phyloP scores from a whole-genome alignment of 2,113 vertebrate genomes.

The Phylloscopus whistleri region DNA sequence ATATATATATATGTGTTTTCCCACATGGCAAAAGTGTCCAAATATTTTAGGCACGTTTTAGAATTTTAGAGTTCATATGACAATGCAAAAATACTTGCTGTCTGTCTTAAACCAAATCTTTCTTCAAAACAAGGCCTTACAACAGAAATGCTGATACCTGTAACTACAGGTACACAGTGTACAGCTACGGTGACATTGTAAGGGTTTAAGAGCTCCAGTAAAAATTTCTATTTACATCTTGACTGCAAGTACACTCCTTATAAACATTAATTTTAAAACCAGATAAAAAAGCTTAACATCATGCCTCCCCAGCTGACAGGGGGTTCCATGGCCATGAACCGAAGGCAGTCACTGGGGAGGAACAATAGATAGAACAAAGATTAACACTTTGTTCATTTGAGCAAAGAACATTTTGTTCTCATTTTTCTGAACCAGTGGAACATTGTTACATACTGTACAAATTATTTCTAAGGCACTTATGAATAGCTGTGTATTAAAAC shows the following conservation, averaged over 20 bases:
- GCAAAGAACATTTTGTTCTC: conserved; percentile 13
- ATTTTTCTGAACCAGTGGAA: not conserved
- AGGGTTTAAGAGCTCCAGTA: conserved; percentile 48
- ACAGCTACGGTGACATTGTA: not conserved
- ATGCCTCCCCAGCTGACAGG: conserved; percentile 22
- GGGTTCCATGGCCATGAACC: not conserved
- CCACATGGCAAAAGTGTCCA: not conserved
- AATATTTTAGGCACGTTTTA: conserved; percentile 36
- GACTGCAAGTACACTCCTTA: conserved; percentile 16
- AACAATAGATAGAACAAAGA: conserved; percentile 3
- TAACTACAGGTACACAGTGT: not conserved
- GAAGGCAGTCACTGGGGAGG: not conserved
- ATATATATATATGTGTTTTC: not conserved
- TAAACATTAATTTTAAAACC: conserved; percentile 31
- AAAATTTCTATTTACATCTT: conserved; percentile 62
- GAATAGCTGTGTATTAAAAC: not conserved
- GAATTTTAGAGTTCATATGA: conserved; percentile 38
- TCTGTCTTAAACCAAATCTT: not conserved
- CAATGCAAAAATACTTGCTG: conserved; percentile 14
- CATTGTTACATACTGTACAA: not conserved
- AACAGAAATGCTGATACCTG: conserved; percentile 32
- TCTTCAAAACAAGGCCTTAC: not conserved
- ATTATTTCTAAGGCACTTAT: not conserved
- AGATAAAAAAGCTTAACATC: conserved; percentile 17
- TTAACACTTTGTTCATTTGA: conserved; percentile 19